phyloP scores from a whole-genome alignment of 2,888 invertebrate genomes.

The Campaea margaritaria region DNA sequence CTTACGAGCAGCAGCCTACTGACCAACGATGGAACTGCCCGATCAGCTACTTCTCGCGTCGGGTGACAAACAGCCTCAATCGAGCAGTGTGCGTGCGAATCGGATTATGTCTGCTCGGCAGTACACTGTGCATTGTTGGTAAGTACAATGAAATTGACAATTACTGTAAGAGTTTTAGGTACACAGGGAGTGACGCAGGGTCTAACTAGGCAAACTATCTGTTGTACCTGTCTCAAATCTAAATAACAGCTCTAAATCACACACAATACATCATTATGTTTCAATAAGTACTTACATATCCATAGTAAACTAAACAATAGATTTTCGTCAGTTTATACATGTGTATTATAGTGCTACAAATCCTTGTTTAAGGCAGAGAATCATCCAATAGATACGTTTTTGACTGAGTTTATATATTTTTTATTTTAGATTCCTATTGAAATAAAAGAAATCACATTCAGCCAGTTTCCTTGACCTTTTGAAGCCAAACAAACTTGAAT shows the following conservation, averaged over 20 bases:
- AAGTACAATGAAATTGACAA: conserved; percentile 45
- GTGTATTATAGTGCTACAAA: too few species aligned
- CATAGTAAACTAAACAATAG: too few species aligned
- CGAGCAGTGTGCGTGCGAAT: conserved; percentile 74
- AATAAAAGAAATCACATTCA: background rate
- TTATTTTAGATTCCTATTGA: too few species aligned
- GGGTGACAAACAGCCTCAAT: conserved; percentile 80
- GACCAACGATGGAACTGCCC: conserved; percentile 85
- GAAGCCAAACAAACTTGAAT: background rate
- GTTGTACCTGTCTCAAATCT: too few species aligned
- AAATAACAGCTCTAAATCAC: too few species aligned
- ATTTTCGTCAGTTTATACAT: too few species aligned
- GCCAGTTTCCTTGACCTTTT: background rate
- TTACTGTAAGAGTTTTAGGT: too few species aligned
- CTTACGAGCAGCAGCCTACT: conserved; percentile 87
- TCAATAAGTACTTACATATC: too few species aligned
- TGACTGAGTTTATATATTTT: too few species aligned
- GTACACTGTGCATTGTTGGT: conserved; percentile 77
- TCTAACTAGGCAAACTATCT: too few species aligned
- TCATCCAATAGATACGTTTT: background rate
- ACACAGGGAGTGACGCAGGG: background rate
- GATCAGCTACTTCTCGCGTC: conserved; percentile 82
- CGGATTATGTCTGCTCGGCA: conserved; percentile 73
- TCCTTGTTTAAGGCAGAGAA: background rate
- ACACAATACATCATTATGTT: too few species aligned